phyloP scores from a whole-genome alignment of 2,888 invertebrate genomes.

The Rhagophthalmus giganteus region DNA sequence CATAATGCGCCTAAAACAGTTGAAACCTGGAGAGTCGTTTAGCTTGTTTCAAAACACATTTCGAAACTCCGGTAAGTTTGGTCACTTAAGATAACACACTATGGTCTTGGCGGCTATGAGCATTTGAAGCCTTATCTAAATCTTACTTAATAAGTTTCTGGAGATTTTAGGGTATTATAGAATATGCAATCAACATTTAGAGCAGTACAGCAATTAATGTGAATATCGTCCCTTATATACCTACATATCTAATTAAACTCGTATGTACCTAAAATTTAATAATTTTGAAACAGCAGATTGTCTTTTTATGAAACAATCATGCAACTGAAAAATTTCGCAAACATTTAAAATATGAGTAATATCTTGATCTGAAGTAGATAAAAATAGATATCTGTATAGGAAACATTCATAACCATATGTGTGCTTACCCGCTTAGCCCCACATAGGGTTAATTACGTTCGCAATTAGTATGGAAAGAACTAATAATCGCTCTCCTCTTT shows the following conservation, averaged over 20 bases:
- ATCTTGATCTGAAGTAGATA: neutral
- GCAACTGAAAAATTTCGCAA: neutral
- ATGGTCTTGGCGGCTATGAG: conserved; percentile 30
- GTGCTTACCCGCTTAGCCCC: conserved; percentile 35
- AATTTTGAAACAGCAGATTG: neutral
- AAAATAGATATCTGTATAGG: conserved; percentile 4
- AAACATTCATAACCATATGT: conserved; percentile 29
- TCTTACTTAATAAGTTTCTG: conserved; percentile 36
- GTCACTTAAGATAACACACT: conserved; percentile 31
- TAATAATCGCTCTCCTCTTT: conserved; percentile 39
- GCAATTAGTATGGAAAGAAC: conserved; percentile 37
- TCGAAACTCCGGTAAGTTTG: conserved; percentile 29
- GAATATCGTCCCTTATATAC: neutral
- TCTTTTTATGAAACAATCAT: neutral
- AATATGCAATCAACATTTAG: conserved; percentile 26
- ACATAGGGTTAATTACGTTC: conserved; percentile 38
- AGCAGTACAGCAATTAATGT: conserved; percentile 4
- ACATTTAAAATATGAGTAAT: neutral
- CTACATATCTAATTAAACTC: neutral
- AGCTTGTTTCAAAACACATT: conserved; percentile 25
- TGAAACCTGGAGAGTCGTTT: conserved; percentile 12
- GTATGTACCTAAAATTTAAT: neutral
- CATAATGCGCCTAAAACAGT: neutral
- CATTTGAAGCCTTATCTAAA: conserved; percentile 40
- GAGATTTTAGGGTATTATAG: conserved; percentile 24